Evolutionary conservation across 2,888 invertebrate species (phyloP).

Genomic region (Sturmia bella): DNA sequence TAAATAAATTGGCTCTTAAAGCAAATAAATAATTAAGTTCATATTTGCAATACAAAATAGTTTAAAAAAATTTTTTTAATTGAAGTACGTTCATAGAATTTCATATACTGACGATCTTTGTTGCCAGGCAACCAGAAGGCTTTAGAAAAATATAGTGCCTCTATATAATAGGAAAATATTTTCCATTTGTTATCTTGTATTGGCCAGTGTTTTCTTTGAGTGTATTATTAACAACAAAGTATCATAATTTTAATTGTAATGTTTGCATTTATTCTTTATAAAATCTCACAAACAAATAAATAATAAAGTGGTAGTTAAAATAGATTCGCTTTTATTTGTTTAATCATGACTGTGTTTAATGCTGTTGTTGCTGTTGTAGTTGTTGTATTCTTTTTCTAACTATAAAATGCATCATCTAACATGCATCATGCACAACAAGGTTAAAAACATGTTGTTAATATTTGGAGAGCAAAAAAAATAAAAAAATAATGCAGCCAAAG

Average conservation of each 20-base stretch:
- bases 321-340: conserved; percentile 68
- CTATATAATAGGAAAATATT: too few relatives aligned
- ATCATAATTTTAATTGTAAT: conserved; percentile 50
- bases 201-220: conserved; percentile 1
- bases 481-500: conserved; percentile 23
- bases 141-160: too few relatives aligned
- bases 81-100: too few relatives aligned
- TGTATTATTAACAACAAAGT: conserved; percentile 20
- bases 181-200: neutral
- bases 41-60: too few relatives aligned
- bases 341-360: conserved; percentile 55
- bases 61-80: too few relatives aligned
- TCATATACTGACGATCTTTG: too few relatives aligned
- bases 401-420: conserved; percentile 70
- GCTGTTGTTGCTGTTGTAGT: conserved; percentile 16
- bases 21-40: too few relatives aligned
- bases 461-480: neutral
- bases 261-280: neutral
- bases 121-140: too few relatives aligned
- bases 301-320: conserved; percentile 55
- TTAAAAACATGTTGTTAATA: conserved; percentile 59
- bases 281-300: conserved; percentile 33
- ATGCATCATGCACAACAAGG: conserved; percentile 65
- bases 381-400: conserved; percentile 56
- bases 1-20: too few relatives aligned